Base-by-base conservation (phyloP, 1,140 invertebrate genomes). In the Mactra quadrangularis region DNA sequence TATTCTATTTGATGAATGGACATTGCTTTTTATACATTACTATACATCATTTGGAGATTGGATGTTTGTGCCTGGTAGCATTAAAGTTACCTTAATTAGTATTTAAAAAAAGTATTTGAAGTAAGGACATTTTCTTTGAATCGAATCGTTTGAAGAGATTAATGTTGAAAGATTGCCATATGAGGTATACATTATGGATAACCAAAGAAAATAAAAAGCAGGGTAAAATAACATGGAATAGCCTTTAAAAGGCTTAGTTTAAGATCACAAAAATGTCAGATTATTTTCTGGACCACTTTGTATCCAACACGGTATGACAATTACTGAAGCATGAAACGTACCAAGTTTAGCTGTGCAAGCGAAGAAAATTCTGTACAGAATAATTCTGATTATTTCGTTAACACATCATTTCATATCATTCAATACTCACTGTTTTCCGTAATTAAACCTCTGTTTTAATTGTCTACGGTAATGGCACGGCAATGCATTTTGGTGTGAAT, bases 401-500 rank as follows among this genome's bases (percentile, higher is more conserved):
- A 47, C 41, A 68, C 38, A 68, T 50, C 35, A 3, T 47, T 6
- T 68, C 3, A 47, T 68, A 47, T 22, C 64, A 45, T 22, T 47
- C 22, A 9, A 68, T 50, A 68, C 64, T 68, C 9, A 57, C n/a
- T 6, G 2, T 3, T 57, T 57, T 64, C 60, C 33, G 31, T 3
- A 19, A 19, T 64, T 64, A 64, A 64, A 64, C 33, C 33, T 9
- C 29, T 19, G 22, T 38, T 64, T 27, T 11, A 3, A 57, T 27
- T 27, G 1, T 17, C 11, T 27, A n/a, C 55, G 4, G 4, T 64
- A 6, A 64, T 64, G 60, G 41, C 27, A 68, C 38, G n/a, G 41
- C 47, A 22, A 68, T 38, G 41, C 47, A 71, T 19, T 53, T 52
- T 29, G 15, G 47, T 53, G 45, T 71, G 45, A 55, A 71, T 71